Percentiles rank a stretch among this genome's conserved stretches.
These are phyloP conservation scores for Eriosoma lanigerum DNA, from an alignment of 1,140 invertebrate genomes.

Conservation along the genomic window DNA sequence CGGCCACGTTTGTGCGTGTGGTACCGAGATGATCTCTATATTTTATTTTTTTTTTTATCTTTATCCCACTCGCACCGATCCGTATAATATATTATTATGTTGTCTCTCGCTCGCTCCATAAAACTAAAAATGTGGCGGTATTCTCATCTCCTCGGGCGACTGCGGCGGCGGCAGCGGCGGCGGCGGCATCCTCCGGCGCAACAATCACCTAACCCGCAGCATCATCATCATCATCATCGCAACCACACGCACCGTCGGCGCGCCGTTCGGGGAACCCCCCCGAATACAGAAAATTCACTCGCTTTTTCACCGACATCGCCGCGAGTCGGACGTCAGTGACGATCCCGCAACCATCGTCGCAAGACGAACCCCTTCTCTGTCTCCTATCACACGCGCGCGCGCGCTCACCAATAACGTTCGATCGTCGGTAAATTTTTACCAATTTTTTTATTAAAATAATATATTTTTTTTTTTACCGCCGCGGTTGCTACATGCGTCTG, in stretches of 20 bases:
- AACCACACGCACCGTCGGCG: not conserved
- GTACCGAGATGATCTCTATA: not conserved
- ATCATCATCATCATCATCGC: too few relatives aligned
- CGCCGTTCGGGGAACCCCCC: constrained; percentile 13
- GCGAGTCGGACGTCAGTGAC: constrained; percentile 12
- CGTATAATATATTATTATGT: too few relatives aligned
- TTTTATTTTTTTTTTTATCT: too few relatives aligned
- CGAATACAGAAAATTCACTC: constrained; percentile 41
- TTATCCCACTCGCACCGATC: not conserved
- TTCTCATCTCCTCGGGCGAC: not conserved
- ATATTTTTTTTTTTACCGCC: too few relatives aligned
- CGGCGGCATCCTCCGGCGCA: not conserved
- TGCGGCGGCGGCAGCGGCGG: not conserved
- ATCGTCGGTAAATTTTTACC: too few relatives aligned
- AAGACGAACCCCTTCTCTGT: not conserved
- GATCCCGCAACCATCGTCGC: not conserved
- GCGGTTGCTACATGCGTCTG: not conserved
- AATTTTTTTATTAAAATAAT: too few relatives aligned
- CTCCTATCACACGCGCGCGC: too few relatives aligned
- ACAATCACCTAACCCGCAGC: not conserved
- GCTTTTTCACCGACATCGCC: constrained; percentile 24
- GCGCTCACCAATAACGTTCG: too few relatives aligned
- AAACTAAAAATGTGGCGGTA: not conserved
- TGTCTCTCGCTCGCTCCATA: not conserved
- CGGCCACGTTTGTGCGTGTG: constrained; percentile 19